phyloP scores from a whole-genome alignment of 1,140 invertebrate species.

The Drosophila trapezifrons region DNA sequence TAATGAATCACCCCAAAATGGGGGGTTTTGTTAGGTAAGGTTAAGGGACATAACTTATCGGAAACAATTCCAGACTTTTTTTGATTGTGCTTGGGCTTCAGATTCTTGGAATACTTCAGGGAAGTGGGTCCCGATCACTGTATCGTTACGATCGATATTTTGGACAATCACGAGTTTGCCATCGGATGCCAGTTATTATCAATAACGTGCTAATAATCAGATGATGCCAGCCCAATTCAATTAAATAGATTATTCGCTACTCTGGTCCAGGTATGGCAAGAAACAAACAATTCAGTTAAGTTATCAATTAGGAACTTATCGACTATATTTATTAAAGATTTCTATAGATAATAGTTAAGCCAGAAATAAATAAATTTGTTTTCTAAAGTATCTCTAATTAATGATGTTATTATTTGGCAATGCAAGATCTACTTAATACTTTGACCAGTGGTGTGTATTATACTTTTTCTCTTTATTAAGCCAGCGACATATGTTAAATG shows the following conservation, averaged over 20 bases:
- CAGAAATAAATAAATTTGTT: too few species aligned
- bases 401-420: too few species aligned
- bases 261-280: neutral
- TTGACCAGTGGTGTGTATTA: too few species aligned
- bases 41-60: neutral
- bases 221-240: constrained; percentile 6
- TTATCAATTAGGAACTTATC: neutral
- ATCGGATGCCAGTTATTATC: constrained; percentile 34
- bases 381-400: too few species aligned
- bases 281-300: neutral
- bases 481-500: too few species aligned
- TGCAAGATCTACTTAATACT: too few species aligned
- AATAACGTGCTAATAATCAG: constrained; percentile 15
- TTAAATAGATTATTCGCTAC: neutral
- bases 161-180: constrained; percentile 25
- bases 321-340: neutral
- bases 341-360: neutral
- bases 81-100: too few species aligned
- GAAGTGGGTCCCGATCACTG: constrained; percentile 4
- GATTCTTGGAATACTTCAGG: neutral
- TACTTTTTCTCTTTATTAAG: too few species aligned
- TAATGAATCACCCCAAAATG: constrained; percentile 2
- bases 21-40: neutral
- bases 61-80: neutral
- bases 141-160: constrained; percentile 4